Conservation (phyloP, 2,797 vertebrate genomes). For the Steatocranus sp. region DNA sequence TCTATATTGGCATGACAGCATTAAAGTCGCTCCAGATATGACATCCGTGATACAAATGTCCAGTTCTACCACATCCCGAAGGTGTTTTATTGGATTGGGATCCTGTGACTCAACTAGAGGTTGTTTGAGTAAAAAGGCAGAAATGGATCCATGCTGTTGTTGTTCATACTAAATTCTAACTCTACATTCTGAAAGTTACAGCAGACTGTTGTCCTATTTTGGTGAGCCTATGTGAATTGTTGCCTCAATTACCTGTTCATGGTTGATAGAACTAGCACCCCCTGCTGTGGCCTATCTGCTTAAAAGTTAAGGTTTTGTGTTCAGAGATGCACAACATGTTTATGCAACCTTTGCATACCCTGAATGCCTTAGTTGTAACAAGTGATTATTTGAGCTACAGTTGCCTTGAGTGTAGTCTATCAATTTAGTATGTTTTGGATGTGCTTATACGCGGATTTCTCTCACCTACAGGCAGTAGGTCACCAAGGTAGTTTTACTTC, state of each 20-base stretch:
- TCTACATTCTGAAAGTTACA: neutral
- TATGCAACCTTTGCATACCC: neutral
- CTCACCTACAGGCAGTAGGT: neutral
- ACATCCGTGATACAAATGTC: neutral
- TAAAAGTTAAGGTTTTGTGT: neutral
- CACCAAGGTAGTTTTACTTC: neutral
- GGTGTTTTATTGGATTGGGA: neutral
- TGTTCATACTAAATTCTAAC: neutral
- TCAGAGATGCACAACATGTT: neutral
- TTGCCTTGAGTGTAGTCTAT: neutral
- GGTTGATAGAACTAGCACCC: neutral
- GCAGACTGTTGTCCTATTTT: neutral
- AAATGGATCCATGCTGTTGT: neutral
- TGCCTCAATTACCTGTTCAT: neutral
- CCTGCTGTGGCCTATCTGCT: neutral
- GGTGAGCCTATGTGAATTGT: neutral
- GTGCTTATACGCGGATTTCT: neutral
- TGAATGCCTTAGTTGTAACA: neutral
- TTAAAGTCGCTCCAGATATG: neutral
- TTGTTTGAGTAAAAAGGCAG: neutral
- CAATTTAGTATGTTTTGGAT: neutral
- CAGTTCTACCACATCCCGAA: neutral
- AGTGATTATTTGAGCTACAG: neutral
- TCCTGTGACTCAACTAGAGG: accelerated
- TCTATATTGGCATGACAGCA: neutral